Evolutionary conservation across 2,888 invertebrate species (phyloP), one percentile per base, ranked within the genome.

Genomic region (Caenorhabditis doughertyi): DNA sequence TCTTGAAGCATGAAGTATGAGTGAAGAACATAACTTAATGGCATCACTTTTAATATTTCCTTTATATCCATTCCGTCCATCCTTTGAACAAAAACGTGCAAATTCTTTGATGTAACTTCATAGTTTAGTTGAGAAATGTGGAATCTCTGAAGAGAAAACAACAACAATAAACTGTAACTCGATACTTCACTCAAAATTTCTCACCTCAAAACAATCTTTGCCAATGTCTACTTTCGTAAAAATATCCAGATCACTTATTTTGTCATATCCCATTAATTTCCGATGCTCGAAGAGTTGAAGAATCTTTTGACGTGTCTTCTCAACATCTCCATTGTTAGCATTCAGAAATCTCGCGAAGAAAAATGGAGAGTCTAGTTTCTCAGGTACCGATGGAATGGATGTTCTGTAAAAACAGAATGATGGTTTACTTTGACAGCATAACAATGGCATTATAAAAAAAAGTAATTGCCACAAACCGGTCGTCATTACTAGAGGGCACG

Each of bases 1-100:
- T 90, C 90, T 58, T 90, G 90, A 16, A 90, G 85, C 62, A 89
- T 79, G 76, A 85, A 89, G 68, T 90, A 90, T 4, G 88, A 86
- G 65, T 91, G 88, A n/a, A 90, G 79, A 18, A 90, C 87, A 74
- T 89, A 73, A 60, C 88, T 87, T 18, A 89, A 67, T 7, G 90
- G 90, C 60, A 91, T 88, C 11, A 88, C 84, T 79, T 88, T 88
- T 70, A 90, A 79, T 25, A 90, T 89, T 83, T 90, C 89, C 73
- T 90, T 90, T 23, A 90, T 67, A 81, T 90, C 88, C 11, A 81
- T 84, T 44, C 87, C 88, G 18, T 87, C 87, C 90, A 90, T 89
- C 71, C 85, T 85, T 68, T 90, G 90, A 5, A 90, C 83, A 74
- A 91, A 89, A 4, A 90, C 90, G 55, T 87, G 89, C 8, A 89